Conservation (phyloP, 2,888 invertebrate species). For the Homarus gammarus region DNA sequence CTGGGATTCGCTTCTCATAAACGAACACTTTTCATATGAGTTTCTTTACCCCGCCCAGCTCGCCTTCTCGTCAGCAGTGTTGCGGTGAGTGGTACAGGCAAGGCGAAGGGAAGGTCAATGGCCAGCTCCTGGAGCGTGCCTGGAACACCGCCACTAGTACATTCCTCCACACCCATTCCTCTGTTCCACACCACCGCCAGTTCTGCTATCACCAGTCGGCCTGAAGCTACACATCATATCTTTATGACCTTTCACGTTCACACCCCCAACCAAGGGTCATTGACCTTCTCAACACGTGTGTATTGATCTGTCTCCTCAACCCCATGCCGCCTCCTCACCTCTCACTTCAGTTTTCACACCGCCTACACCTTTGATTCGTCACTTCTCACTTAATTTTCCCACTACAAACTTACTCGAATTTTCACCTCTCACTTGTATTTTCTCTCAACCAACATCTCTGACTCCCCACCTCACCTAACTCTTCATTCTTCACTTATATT, state of each 20-base stretch:
- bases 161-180: neutral
- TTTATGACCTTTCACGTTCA: neutral
- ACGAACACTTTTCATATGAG: too few species aligned
- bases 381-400: neutral
- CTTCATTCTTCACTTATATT: neutral
- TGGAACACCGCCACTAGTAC: neutral
- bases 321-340: too few species aligned
- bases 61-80: too few species aligned
- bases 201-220: neutral
- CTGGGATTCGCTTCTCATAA: too few species aligned
- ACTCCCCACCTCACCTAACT: neutral
- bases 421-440: neutral
- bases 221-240: neutral
- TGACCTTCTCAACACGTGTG: conserved; percentile 19
- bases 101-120: neutral
- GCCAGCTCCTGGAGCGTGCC: neutral
- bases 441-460: neutral
- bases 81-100: neutral
- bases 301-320: conserved; percentile 19
- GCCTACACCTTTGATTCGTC: neutral
- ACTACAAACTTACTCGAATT: too few species aligned
- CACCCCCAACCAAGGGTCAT: neutral
- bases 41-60: too few species aligned
- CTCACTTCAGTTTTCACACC: neutral
- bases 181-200: neutral